A percentile compares a stretch with the other conserved stretches of the same genome.
Evolutionary conservation across 2,113 vertebrate species (phyloP).

Genomic region (Toxotes jaculatrix): DNA sequence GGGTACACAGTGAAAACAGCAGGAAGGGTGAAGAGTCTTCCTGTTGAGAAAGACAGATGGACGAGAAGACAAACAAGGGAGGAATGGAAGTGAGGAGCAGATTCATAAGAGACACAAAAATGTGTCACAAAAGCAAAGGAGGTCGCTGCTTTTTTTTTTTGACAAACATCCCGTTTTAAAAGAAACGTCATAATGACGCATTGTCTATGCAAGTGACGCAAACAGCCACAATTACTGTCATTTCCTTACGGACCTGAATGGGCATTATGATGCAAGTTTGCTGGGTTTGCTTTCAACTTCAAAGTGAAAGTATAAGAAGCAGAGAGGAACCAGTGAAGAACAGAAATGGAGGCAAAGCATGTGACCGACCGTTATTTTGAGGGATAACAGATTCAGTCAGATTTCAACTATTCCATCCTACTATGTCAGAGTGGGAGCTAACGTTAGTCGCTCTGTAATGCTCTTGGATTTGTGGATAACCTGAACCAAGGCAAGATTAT

Average conservation of each 20-base stretch:
- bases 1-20: constrained; percentile 57
- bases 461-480: no score
- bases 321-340: no score
- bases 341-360: no score
- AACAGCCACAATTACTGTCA: not conserved
- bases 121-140: no score
- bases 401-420: no score
- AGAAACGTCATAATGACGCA: not conserved
- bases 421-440: no score
- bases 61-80: constrained; percentile 40
- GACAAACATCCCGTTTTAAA: not conserved
- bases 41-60: constrained; percentile 62
- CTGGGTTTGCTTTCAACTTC: not conserved
- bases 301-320: no score
- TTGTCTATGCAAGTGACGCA: not conserved
- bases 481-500: no score
- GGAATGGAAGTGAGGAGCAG: not conserved
- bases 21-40: constrained; percentile 65
- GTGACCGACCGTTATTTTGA: no score
- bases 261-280: not conserved
- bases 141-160: no score
- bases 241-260: constrained; percentile 2
- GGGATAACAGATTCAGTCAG: no score
- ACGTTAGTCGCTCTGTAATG: no score
- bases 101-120: not conserved